Evolutionary conservation across 1,140 invertebrate genomes (phyloP).

Genomic region (Polypedilum pembai): DNA sequence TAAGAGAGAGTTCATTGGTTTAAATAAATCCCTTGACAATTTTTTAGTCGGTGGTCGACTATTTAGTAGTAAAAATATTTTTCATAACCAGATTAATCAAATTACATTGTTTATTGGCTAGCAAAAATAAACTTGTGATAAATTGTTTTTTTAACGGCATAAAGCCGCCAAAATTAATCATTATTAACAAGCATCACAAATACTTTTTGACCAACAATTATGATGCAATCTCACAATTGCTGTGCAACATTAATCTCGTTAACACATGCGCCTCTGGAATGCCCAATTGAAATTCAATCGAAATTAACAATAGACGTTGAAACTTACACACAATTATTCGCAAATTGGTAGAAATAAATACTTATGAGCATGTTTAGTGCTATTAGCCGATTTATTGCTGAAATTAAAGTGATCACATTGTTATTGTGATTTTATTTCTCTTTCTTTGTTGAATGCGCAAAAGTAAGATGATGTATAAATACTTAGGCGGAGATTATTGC

Average conservation of each 20-base stretch:
- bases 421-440: neutral
- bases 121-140: neutral
- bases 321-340: neutral
- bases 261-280: neutral
- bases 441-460: too few relatives aligned
- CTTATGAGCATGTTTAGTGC: neutral
- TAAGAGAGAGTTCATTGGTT: too few relatives aligned
- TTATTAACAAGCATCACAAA: neutral
- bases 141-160: neutral
- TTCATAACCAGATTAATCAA: too few relatives aligned
- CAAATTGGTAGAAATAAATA: neutral
- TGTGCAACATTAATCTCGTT: neutral
- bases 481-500: neutral
- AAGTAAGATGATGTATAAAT: neutral
- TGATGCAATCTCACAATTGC: neutral
- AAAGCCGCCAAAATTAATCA: neutral
- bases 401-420: neutral
- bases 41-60: too few relatives aligned
- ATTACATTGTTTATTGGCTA: too few relatives aligned
- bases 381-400: constrained; percentile 1
- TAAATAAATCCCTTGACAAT: too few relatives aligned
- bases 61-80: too few relatives aligned
- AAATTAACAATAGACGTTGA: neutral
- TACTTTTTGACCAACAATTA: neutral
- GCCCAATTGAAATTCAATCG: neutral